Evolutionary conservation across 2,797 vertebrate genomes (phyloP), one percentile per base, ranked within the genome.

Genomic region (Pogoniulus pusillus): DNA sequence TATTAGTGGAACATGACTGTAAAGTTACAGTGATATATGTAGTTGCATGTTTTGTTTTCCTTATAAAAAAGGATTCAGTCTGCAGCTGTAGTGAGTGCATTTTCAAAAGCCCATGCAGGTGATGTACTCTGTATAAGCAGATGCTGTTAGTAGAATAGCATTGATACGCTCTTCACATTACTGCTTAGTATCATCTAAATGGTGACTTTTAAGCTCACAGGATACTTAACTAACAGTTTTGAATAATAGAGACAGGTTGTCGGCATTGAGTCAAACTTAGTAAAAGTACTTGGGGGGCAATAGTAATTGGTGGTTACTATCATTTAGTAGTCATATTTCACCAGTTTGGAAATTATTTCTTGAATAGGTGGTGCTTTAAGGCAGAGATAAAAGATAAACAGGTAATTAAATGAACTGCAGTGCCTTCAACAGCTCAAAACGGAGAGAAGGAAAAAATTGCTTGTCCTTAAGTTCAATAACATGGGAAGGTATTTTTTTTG

Each of bases 351-450:
- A 64, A 49, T 54, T n/a, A 14, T 43, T 77, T 89, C 35, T 30
- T 22, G 57, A 16, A 26, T 9, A 39, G 49, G 10, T 76, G 57
- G 47, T 74, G 47, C 41, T 53, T 51, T 73, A 70, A 70, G 35
- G 27, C 2, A 9, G 45, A 30, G 8, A 5, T 27, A 41, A 47
- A n/a, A n/a, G n/a, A n/a, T n/a, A n/a, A n/a, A 47, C 0, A 1
- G n/a, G 47, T 30, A 41, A 57, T 32, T 43, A 18, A 47, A 23
- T 34, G 86, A 47, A 34, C 34, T 30, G 22, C 0, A 1, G 24
- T 66, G 47, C 41, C 60, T 80, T 80, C 41, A 29, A 18, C 47
- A 45, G 30, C 53, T 43, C 12, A 6, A 43, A 70, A 20, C 0
- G 41, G 41, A 26, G 66, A 47, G 43, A 34, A n/a, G 65, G 55